Conservation (phyloP, 2,113 vertebrate genomes). For the Heterotilapia buettikoferi region DNA sequence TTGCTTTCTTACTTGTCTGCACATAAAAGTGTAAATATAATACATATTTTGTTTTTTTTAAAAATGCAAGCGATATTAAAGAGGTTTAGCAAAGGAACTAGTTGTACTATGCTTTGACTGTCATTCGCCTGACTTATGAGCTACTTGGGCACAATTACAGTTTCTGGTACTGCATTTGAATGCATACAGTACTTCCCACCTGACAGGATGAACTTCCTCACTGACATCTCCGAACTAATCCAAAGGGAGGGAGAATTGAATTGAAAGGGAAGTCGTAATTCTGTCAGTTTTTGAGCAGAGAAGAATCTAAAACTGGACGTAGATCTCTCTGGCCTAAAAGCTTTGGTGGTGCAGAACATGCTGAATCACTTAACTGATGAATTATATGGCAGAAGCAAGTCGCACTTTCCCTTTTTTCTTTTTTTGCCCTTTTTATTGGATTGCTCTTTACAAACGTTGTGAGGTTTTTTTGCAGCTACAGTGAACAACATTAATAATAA, state of each 20-base stretch:
- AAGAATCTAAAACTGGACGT: not conserved
- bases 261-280: not conserved
- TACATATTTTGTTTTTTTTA: not conserved
- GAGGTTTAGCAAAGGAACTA: not conserved
- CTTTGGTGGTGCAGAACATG: not conserved
- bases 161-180: not conserved
- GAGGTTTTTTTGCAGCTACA: not conserved
- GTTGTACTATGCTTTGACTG: not conserved
- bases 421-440: not conserved
- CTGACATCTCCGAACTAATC: not conserved
- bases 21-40: not conserved
- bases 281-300: not conserved
- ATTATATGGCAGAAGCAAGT: not conserved
- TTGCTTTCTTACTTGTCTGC: not conserved
- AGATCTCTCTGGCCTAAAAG: not conserved
- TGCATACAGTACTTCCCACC: not conserved
- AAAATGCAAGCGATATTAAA: not conserved
- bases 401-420: not conserved
- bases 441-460: not conserved
- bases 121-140: not conserved
- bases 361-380: not conserved
- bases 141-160: not conserved
- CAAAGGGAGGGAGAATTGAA: not conserved
- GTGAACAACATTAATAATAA: not conserved
- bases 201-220: conserved; percentile 6